Evolutionary conservation across 2,888 invertebrate genomes (phyloP).

Genomic region (Drosophila robusta): DNA sequence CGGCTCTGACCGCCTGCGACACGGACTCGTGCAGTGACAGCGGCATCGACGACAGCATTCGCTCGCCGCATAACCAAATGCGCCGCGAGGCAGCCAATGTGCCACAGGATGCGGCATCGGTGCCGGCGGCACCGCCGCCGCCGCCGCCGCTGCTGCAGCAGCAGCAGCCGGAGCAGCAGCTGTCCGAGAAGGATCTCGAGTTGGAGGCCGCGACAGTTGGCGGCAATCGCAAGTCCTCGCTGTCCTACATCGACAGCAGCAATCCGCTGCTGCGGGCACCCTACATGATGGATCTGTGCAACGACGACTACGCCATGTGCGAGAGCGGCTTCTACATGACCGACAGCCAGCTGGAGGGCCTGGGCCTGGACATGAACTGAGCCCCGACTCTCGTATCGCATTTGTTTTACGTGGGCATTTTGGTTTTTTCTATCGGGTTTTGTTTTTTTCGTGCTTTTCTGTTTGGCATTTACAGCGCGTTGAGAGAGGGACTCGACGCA

Average conservation of each 20-base stretch:
- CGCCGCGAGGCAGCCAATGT: background rate
- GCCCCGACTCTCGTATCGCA: constrained; percentile 16
- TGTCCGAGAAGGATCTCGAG: constrained; percentile 15
- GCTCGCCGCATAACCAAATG: constrained; percentile 25
- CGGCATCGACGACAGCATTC: constrained; percentile 79
- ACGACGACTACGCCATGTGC: constrained; percentile 82
- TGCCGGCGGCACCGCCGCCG: constrained; percentile 42
- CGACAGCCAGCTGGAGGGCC: constrained; percentile 79
- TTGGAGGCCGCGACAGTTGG: constrained; percentile 2
- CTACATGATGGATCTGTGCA: constrained; percentile 82
- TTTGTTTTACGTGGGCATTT: constrained; percentile 47
- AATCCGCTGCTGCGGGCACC: constrained; percentile 80
- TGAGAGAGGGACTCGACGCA: constrained; percentile 22
- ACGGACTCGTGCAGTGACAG: constrained; percentile 82
- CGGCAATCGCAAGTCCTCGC: constrained; percentile 69
- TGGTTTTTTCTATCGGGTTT: constrained; percentile 9
- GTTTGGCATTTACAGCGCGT: constrained; percentile 35
- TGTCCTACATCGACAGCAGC: constrained; percentile 79
- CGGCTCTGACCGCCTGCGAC: constrained; percentile 76
- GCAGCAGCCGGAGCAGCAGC: constrained; percentile 1
- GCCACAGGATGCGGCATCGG: constrained; percentile 10
- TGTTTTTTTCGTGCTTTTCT: constrained; percentile 9
- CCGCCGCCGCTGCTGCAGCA: constrained; percentile 34
- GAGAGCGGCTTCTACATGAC: constrained; percentile 63
- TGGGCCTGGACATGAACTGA: constrained; percentile 73